Conservation (phyloP, 2,888 invertebrate genomes). For the Drosophila parthenogenetica region DNA sequence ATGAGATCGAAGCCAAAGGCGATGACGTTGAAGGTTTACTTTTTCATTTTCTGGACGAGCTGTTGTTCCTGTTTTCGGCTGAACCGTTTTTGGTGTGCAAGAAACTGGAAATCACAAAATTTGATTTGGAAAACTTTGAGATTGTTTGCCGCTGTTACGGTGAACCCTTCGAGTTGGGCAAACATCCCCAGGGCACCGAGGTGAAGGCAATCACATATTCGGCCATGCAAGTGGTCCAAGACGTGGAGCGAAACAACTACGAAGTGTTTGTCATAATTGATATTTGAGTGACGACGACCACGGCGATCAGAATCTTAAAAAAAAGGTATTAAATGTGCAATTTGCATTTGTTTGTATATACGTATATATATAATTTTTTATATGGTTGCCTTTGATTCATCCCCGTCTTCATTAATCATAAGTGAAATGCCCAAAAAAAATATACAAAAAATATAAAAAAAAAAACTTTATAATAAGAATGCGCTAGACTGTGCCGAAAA, state of each 20-base stretch:
- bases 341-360: constrained; percentile 25
- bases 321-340: constrained; percentile 52
- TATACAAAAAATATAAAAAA: constrained; percentile 28
- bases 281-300: constrained; percentile 87
- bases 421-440: constrained; percentile 59
- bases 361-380: too few relatives aligned
- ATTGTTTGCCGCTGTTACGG: constrained; percentile 94
- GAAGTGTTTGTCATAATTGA: constrained; percentile 99
- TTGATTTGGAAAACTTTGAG: constrained; percentile 92
- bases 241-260: constrained; percentile 89
- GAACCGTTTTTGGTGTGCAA: constrained; percentile 95
- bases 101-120: constrained; percentile 94
- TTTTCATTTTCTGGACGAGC: constrained; percentile 97
- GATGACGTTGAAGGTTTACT: constrained; percentile 95
- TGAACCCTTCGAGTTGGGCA: constrained; percentile 96
- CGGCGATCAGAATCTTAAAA: constrained; percentile 5
- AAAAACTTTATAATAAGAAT: constrained; percentile 24
- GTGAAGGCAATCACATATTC: constrained; percentile 99
- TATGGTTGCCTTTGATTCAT: constrained; percentile 36
- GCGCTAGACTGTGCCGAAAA: constrained; percentile 51
- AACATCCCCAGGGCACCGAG: constrained; percentile 98
- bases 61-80: constrained; percentile 95
- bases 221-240: constrained; percentile 96
- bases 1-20: constrained; percentile 94
- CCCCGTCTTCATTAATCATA: constrained; percentile 76